Evolutionary conservation across 2,113 vertebrate species (phyloP).

Genomic region (Coptodon rendalli): DNA sequence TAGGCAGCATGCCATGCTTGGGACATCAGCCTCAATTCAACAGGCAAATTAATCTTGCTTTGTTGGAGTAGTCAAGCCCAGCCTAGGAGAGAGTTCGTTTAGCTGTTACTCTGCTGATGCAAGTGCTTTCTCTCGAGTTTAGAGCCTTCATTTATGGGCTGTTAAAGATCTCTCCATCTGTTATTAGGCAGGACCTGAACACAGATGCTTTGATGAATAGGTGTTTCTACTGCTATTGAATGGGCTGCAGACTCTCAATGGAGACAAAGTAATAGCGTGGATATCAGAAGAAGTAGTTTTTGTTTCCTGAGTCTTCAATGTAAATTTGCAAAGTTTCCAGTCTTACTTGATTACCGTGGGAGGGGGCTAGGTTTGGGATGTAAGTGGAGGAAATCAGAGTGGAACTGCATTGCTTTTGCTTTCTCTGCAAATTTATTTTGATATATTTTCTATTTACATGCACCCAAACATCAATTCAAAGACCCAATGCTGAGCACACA

Average conservation of each 20-base stretch:
- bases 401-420: not conserved
- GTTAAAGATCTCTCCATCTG: slow-evolving; percentile 70
- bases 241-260: slow-evolving; percentile 23
- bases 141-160: slow-evolving; percentile 64
- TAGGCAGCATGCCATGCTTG: slow-evolving; percentile 56
- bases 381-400: not conserved
- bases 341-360: slow-evolving; percentile 36
- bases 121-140: slow-evolving; percentile 62
- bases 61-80: slow-evolving; percentile 69
- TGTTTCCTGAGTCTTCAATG: slow-evolving; percentile 42
- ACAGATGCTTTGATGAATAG: slow-evolving; percentile 63
- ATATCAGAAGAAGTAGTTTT: slow-evolving; percentile 54
- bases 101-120: slow-evolving; percentile 67
- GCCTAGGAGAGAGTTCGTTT: slow-evolving; percentile 52
- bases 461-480: not conserved
- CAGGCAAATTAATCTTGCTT: slow-evolving; percentile 79
- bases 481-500: not conserved
- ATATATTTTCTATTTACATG: not conserved
- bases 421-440: not conserved
- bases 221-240: slow-evolving; percentile 60
- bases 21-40: slow-evolving; percentile 66
- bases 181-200: slow-evolving; percentile 45
- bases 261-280: slow-evolving; percentile 51
- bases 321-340: slow-evolving; percentile 23
- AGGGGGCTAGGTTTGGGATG: not conserved